Evolutionary conservation across 2,113 vertebrate species (phyloP).

Genomic region (Notothenia rossii): DNA sequence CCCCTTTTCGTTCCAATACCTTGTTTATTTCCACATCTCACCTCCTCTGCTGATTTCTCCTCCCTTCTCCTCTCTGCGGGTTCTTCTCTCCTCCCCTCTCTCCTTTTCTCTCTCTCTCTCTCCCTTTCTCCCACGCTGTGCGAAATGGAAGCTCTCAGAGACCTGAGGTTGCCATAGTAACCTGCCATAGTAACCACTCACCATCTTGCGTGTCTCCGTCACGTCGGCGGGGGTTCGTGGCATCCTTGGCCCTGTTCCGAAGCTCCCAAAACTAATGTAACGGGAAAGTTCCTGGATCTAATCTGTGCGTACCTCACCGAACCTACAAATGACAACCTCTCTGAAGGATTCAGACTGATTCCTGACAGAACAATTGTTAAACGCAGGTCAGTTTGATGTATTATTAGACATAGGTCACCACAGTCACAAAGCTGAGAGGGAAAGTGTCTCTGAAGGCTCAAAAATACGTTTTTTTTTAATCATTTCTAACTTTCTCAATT

Average conservation of each 20-base stretch:
- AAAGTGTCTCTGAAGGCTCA: neutral
- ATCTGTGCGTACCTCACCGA: neutral
- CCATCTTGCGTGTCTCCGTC: slow-evolving; percentile 78
- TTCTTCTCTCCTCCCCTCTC: slow-evolving; percentile 64
- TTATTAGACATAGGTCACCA: slow-evolving; percentile 20
- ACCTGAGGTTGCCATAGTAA: slow-evolving; percentile 84
- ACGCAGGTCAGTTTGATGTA: slow-evolving; percentile 1
- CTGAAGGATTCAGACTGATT: neutral
- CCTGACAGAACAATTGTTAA: neutral
- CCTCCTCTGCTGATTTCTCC: slow-evolving; percentile 64
- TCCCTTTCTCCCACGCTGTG: slow-evolving; percentile 78
- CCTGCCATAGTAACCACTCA: slow-evolving; percentile 83
- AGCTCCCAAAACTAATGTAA: slow-evolving; percentile 47
- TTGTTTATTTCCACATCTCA: slow-evolving; percentile 66
- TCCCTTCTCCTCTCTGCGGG: slow-evolving; percentile 62
- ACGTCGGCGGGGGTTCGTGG: slow-evolving; percentile 67
- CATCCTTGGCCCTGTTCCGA: slow-evolving; percentile 63
- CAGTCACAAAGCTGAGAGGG: slow-evolving; percentile 22
- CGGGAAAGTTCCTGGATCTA: slow-evolving; percentile 1
- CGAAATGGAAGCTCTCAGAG: slow-evolving; percentile 83
- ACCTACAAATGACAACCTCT: slow-evolving; percentile 10
- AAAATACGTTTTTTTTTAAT: neutral
- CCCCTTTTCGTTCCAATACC: slow-evolving; percentile 22
- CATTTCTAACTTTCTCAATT: neutral
- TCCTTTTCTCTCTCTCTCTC: slow-evolving; percentile 53